Evolutionary conservation across 2,797 vertebrate genomes (phyloP), one percentile per base, ranked within the genome.

Genomic region (Eremophila alpestris): DNA sequence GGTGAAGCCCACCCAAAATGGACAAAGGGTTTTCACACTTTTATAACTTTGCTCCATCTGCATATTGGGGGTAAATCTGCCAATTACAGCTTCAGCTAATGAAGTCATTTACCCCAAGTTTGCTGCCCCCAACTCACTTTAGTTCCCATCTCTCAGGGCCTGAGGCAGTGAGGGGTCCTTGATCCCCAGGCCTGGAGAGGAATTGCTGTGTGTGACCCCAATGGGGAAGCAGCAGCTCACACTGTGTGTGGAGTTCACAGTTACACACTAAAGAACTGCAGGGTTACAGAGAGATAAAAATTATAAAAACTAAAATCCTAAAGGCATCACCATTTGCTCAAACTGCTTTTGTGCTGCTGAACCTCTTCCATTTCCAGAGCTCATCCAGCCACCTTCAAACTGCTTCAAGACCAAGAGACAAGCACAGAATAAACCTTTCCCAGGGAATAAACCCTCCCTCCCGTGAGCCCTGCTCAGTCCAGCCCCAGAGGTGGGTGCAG

Each of bases 191-290:
- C 40, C 69, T 56, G 52, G 24, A 52, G 38, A 52, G 74, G 59
- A 77, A 77, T 77, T 77, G 58, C 4, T 76, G 32, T 63, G 74
- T 63, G 8, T 52, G 59, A 10, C 9, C 48, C 1, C 5, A 11
- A 2, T 19, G 59, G 59, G 74, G 3, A 4, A 64, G 74, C 48
- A 77, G 74, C 74, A 77, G 74, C 74, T 77, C 7, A 0, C 59
- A 6, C 26, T 24, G 48, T 1, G 6, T 29, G 3, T 19, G 32
- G 48, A 5, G 59, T 19, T 43, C 7, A 1, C 32, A 43, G 48
- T 29, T 2, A 1, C 0, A 1, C 48, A 19, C 7, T 34, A 6
- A 2, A 43, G 24, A 52, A 7, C 1, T 63, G 16, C 48, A 52
- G 32, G 21, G 0, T 30, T 8, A 29, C 13, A 20, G 45, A 45